These are phyloP conservation scores for Nyleta sp. DNA, from an alignment of 2,888 invertebrate genomes.

Conservation along the genomic window DNA sequence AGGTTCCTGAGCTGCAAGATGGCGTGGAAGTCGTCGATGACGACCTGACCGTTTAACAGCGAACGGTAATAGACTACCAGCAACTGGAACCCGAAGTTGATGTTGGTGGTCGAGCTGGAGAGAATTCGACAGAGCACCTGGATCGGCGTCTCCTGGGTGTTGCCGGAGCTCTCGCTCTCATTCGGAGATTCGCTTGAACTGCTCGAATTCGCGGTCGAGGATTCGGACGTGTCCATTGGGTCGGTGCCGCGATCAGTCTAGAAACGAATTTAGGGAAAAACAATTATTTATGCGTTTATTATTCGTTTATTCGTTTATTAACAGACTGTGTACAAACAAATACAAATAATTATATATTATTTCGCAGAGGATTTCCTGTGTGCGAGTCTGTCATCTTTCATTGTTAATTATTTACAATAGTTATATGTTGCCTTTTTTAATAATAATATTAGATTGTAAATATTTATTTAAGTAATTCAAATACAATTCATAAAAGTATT, in stretches of 20 bases:
- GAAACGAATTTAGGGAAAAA: conserved; percentile 5
- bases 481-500: too few species aligned
- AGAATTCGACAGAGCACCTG: conserved; percentile 11
- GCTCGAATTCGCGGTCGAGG: conserved; percentile 65
- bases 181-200: conserved; percentile 28
- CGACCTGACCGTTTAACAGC: neutral
- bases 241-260: conserved; percentile 89
- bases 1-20: neutral
- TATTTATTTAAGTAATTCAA: too few species aligned
- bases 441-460: too few species aligned
- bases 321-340: too few species aligned
- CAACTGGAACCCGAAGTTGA: neutral
- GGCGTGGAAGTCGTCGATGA: neutral
- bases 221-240: conserved; percentile 86
- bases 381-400: too few species aligned
- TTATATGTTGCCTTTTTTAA: too few species aligned
- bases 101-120: neutral
- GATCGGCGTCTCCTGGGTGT: neutral
- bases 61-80: neutral
- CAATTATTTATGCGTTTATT: too few species aligned
- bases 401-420: too few species aligned
- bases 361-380: too few species aligned
- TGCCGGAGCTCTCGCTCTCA: neutral
- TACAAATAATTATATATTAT: too few species aligned
- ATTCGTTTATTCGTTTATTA: too few species aligned